Evolutionary conservation across 1,140 invertebrate genomes (phyloP), one percentile per base, ranked within the genome.

Genomic region (Hyphantria cunea): DNA sequence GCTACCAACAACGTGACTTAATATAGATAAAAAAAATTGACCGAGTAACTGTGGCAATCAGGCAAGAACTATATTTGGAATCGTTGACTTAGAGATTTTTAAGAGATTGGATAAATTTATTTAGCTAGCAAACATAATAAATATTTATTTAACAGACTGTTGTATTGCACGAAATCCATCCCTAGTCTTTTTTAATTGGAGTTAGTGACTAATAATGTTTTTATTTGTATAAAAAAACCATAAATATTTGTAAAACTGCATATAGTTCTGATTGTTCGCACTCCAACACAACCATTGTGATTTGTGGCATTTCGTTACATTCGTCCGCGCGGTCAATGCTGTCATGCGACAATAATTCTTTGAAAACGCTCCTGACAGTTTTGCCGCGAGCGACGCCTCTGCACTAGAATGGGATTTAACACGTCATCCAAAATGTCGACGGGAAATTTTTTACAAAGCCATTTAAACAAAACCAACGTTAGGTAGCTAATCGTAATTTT

Each of bases 311-410:
- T 74, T 69, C 65, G 63, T 75, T 65, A 68, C 70, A 72, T 68
- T 66, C 63, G n/a, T n/a, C n/a, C n/a, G 68, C 51, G 63, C 70
- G 44, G 61, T 42, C 58, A 50, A 74, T 60, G 63, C 70, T 75
- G 80, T 84, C 77, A 81, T 76, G 77, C 66, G 78, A 70, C 73
- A 72, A 77, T 84, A 81, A 85, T 84, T 83, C 76, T 82, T 87
- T 82, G 69, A 80, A 83, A 86, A 80, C 76, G 67, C 51, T 68
- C 58, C 62, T 77, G 79, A 79, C 79, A 81, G 76, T 65, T 70
- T 65, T 64, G 60, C 68, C 72, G 54, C 49, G 41, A 58, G 68
- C 52, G 58, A 53, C 58, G 64, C 54, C 47, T 63, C 60, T 71
- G 61, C 56, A 54, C 64, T 66, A 50, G 58, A 73, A 77, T 70